Base-by-base conservation (phyloP, 2,113 vertebrate species). In the Calypte anna region DNA sequence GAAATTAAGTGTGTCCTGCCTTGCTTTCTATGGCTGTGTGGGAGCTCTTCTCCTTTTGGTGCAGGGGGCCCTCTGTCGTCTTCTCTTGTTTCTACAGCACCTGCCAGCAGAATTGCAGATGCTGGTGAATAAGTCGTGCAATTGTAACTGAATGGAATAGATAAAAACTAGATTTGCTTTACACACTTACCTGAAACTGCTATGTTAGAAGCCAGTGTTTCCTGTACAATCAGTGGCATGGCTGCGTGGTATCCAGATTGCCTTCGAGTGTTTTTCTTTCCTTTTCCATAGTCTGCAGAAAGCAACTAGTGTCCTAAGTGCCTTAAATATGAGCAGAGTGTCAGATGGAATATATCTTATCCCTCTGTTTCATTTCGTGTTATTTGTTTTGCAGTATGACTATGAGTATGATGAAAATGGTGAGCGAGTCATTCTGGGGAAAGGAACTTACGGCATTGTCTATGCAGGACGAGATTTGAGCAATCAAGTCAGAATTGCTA, bases 401-500 rank as follows among this genome's bases (percentile, higher is more conserved):
- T 99, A 99, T 5, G 99, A 99, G 96, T 99, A 99, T 44, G 98
- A 99, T 31, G 99, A 99, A 96, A 99, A 99, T 4, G 99, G 98
- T 1, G 99, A 99, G 88, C 97, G 98, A 97, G 98, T 99, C 69
- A 72, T 99, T 87, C 98, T 99, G 96, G 99, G 99, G 36, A 99
- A 99, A 97, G 99, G 99, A 51, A 99, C 99, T 0, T 99, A 99
- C 0, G 99, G 99, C 43, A 98, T 99, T 10, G 99, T 99, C 46
- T 99, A 99, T 22, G 99, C 99, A 1, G 99, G 99, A 86, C 98
- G 99, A 73, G 99, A 99, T 97, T 97, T 99, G 87, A 99, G 99
- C 98, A 99, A 99, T 98, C 99, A 99, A 97, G 99, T 99, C 95
- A 98, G 99, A 73, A 98, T 99, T 87, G 99, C 99, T 91, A 99